Evolutionary conservation across 2,888 invertebrate species (phyloP).

Genomic region (Dicycla oo): DNA sequence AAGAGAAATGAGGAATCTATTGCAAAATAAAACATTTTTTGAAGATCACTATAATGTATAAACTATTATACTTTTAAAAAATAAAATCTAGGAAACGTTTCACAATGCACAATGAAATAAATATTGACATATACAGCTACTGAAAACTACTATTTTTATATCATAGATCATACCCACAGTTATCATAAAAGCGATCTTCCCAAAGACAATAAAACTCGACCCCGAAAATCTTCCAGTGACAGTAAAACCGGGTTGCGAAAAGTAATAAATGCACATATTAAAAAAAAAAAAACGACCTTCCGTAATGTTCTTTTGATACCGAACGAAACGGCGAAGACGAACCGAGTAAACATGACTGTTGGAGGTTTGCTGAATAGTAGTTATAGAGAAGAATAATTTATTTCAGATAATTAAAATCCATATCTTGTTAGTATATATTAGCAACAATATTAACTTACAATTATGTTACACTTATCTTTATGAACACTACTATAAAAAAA

Average conservation of each 20-base stretch:
- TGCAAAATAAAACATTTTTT: not conserved
- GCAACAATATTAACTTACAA: too few relatives aligned
- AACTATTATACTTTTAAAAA: not conserved
- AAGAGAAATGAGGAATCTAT: too few relatives aligned
- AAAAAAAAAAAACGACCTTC: conserved; percentile 49
- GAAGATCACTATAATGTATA: not conserved
- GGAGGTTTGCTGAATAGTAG: conserved; percentile 14
- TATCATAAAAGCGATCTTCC: conserved; percentile 23
- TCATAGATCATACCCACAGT: not conserved
- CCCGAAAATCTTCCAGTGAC: conserved; percentile 27
- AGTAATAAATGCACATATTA: conserved; percentile 54
- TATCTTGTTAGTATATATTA: too few relatives aligned
- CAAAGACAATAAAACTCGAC: conserved; percentile 34
- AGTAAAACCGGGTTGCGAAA: conserved; percentile 13
- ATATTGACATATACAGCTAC: not conserved
- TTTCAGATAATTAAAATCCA: too few relatives aligned
- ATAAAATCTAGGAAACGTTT: not conserved
- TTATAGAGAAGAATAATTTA: too few relatives aligned
- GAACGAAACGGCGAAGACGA: conserved; percentile 9
- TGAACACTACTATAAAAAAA: too few relatives aligned
- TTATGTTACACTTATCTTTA: too few relatives aligned
- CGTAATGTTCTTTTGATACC: conserved; percentile 52
- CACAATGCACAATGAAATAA: not conserved
- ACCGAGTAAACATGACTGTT: conserved; percentile 38
- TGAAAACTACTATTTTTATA: not conserved